These are phyloP conservation scores for Nephila pilipes DNA, from an alignment of 1,140 invertebrate genomes.

Conservation along the genomic window DNA sequence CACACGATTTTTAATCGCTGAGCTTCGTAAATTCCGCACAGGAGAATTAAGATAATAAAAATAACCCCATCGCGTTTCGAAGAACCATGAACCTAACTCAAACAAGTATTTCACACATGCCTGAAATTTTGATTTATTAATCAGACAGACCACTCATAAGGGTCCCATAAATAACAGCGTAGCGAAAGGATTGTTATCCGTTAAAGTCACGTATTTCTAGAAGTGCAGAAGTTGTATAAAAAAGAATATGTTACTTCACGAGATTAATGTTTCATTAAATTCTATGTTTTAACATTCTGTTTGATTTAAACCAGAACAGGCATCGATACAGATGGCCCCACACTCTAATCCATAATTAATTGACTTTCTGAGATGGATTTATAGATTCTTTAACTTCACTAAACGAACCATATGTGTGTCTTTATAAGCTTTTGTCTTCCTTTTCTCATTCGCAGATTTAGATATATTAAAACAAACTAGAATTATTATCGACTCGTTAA, in stretches of 20 bases:
- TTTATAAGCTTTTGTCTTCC: background rate
- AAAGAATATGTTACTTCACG: background rate
- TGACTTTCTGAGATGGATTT: background rate
- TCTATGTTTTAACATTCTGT: background rate
- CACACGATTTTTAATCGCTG: constrained; percentile 53
- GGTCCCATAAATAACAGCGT: constrained; percentile 33
- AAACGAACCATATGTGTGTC: too few species aligned
- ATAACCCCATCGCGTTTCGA: constrained; percentile 13
- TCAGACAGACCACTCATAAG: constrained; percentile 10
- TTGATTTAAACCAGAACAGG: background rate
- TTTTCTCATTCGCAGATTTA: background rate
- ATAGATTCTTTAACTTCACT: background rate
- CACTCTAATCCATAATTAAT: constrained; percentile 9
- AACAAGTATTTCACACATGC: constrained; percentile 25
- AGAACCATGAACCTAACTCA: constrained; percentile 11
- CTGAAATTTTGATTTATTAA: constrained; percentile 52
- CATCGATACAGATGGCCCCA: constrained; percentile 27
- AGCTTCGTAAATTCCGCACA: constrained; percentile 1
- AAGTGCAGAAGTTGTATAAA: background rate
- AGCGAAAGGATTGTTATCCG: constrained; percentile 15
- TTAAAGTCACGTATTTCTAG: constrained; percentile 24
- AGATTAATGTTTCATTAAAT: constrained; percentile 42
- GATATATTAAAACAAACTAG: background rate
- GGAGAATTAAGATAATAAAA: constrained; percentile 54
- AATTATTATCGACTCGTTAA: too few species aligned